Base-by-base conservation (phyloP, 2,113 vertebrate species). In the Furnarius figulus region DNA sequence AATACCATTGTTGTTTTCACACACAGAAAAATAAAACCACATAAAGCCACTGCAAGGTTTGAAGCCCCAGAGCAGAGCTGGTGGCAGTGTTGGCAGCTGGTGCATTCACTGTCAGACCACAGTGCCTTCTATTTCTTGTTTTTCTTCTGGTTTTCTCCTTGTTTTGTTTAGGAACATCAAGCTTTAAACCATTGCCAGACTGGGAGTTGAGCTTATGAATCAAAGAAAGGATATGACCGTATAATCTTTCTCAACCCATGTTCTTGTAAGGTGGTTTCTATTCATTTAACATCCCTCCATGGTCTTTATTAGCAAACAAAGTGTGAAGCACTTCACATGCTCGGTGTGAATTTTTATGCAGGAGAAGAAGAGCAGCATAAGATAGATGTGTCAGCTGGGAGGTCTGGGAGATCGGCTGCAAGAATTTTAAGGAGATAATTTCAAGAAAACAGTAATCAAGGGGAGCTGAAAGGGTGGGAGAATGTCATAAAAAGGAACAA, bases 281-380 rank as follows among this genome's bases (percentile, higher is more conserved):
- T 74, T 52, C 72, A 31, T 90, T 95, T 93, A 94, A 94, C 79
- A 84, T 87, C 73, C 71, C 94, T 90, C 74, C 93, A 46, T 18
- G 74, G 93, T 89, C 94, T 93, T 95, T 96, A 95, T 94, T 94
- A 97, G 93, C 92, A 93, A 95, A 79, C 87, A 90, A 90, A 89
- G 73, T 21, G 59, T 71, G 80, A 95, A 90, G 91, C 19, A 11
- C 71, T 89, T 92, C 81, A 63, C 56, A 42, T 14, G 79, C 80
- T 93, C 85, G 46, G 28, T 58, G 86, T 53, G 96, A 85, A 94
- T 94, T 85, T 91, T 95, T 88, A 85, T 39, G 89, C 91, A 96
- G 87, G 53, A 85, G 67, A 35, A 94, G 85, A 95, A 73, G 75
- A 76, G 73, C 61, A 65, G 47, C 24, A 4, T 24, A 83, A 94